These are phyloP conservation scores for Vulpes lagopus DNA, from an alignment of 2,113 vertebrate genomes.

Conservation along the genomic window DNA sequence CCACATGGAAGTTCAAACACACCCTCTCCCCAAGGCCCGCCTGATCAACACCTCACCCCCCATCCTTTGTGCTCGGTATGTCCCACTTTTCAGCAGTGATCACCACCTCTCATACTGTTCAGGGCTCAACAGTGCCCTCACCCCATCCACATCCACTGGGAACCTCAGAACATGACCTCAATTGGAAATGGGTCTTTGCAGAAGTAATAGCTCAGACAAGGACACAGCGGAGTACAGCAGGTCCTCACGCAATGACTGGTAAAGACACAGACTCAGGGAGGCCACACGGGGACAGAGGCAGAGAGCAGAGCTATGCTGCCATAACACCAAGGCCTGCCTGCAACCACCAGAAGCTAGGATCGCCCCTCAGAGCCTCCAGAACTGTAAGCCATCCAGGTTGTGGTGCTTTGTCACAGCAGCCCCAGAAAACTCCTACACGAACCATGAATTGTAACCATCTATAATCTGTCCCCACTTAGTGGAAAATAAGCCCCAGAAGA, in stretches of 20 bases:
- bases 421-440: neutral
- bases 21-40: neutral
- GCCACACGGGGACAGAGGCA: rapidly evolving
- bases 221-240: neutral
- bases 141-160: neutral
- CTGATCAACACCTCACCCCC: neutral
- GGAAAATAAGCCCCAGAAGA: neutral
- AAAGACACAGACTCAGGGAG: neutral
- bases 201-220: neutral
- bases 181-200: neutral
- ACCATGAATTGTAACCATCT: neutral
- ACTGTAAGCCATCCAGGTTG: neutral
- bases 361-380: neutral
- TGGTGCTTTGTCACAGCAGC: neutral
- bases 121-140: neutral
- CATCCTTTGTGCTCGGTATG: too few relatives aligned
- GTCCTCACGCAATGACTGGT: neutral
- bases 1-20: neutral
- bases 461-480: neutral
- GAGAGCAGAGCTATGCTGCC: neutral
- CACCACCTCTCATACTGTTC: neutral
- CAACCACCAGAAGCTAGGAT: neutral
- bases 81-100: neutral
- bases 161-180: neutral
- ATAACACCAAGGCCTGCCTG: neutral